Conservation (phyloP, 2,888 invertebrate species). For the Zhuqinia jingwanae region DNA sequence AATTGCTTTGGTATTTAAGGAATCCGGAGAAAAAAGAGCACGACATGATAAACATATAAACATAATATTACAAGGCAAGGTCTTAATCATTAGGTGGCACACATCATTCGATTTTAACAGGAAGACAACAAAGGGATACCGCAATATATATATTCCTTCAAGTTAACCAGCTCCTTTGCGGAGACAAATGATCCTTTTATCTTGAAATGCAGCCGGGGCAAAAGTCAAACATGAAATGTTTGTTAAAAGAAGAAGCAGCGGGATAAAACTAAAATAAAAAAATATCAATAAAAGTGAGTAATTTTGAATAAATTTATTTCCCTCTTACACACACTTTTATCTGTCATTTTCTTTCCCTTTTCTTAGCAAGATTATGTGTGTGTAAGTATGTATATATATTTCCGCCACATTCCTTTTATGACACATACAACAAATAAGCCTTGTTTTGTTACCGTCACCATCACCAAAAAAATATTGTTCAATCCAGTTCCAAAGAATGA, state of each 20-base stretch:
- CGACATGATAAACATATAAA: slow-evolving; percentile 24
- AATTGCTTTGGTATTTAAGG: slow-evolving; percentile 53
- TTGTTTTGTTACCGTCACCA: slow-evolving; percentile 10
- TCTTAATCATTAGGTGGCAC: slow-evolving; percentile 55
- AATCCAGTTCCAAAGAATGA: neutral
- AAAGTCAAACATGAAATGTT: slow-evolving; percentile 37
- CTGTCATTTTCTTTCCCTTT: slow-evolving; percentile 21
- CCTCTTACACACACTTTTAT: neutral
- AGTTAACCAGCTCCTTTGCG: neutral
- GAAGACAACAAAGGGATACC: slow-evolving; percentile 44
- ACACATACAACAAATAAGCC: neutral
- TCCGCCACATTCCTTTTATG: slow-evolving; percentile 10
- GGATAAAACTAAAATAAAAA: slow-evolving; percentile 5
- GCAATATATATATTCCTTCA: slow-evolving; percentile 33
- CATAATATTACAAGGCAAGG: too few relatives aligned
- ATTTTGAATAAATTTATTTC: slow-evolving; percentile 29
- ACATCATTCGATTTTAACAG: slow-evolving; percentile 14
- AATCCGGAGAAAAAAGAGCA: slow-evolving; percentile 27
- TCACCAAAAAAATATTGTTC: neutral
- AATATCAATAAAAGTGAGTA: slow-evolving; percentile 30
- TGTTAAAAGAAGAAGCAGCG: slow-evolving; percentile 42
- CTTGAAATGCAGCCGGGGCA: slow-evolving; percentile 22
- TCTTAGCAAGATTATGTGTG: neutral
- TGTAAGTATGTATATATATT: neutral
- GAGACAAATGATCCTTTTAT: slow-evolving; percentile 48